Conservation (phyloP, 2,113 vertebrate genomes). For the Scomber japonicus region DNA sequence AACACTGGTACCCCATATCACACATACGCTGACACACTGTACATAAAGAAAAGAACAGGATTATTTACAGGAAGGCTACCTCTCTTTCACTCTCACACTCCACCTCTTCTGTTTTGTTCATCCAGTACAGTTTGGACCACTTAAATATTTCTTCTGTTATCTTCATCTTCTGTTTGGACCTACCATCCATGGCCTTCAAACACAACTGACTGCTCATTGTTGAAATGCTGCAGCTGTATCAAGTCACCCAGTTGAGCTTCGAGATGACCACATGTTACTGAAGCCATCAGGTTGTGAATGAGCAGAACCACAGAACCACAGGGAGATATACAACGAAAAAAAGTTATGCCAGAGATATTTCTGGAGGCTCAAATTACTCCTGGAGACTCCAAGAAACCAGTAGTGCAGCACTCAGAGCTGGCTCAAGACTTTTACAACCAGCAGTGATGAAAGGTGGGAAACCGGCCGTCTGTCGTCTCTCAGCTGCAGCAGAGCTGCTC, state of each 20-base stretch:
- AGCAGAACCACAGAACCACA: slow-evolving; percentile 20
- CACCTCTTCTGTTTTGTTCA: neutral
- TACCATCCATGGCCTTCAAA: slow-evolving; percentile 5
- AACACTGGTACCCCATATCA: slow-evolving; percentile 33
- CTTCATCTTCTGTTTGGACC: neutral
- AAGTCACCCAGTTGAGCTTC: neutral
- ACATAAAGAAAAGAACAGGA: slow-evolving; percentile 23
- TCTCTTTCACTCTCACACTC: slow-evolving; percentile 13
- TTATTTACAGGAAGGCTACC: slow-evolving; percentile 65
- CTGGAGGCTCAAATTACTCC: slow-evolving; percentile 22
- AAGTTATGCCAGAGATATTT: slow-evolving; percentile 6
- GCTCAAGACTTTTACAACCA: slow-evolving; percentile 24
- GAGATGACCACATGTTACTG: slow-evolving; percentile 1
- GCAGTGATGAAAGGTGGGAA: slow-evolving; percentile 19
- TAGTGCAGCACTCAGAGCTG: slow-evolving; percentile 46
- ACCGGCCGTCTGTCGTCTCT: slow-evolving; percentile 19
- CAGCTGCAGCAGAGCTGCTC: slow-evolving; percentile 97
- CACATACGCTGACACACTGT: slow-evolving; percentile 38
- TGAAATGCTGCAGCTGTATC: neutral
- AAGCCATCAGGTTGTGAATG: slow-evolving; percentile 4
- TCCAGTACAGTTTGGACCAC: neutral
- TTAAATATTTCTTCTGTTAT: neutral
- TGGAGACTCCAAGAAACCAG: slow-evolving; percentile 44
- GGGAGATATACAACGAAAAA: slow-evolving; percentile 5
- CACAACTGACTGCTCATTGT: neutral